A percentile compares a stretch with the other conserved stretches of the same genome.
Conservation (phyloP, 2,797 vertebrate genomes). For the Sebastiscus tertius region DNA sequence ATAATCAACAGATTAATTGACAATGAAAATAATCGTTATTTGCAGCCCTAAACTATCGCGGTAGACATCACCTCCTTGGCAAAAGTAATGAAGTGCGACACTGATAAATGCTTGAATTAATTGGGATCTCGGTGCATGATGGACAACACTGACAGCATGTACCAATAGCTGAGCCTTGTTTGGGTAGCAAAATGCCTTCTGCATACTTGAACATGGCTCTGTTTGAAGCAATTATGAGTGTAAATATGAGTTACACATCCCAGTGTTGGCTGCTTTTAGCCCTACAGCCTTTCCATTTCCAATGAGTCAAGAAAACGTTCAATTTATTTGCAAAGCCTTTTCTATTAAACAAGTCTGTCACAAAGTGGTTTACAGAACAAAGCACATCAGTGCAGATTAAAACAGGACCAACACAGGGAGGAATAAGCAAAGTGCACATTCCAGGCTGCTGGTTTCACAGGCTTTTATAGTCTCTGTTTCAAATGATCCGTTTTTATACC, state of each 20-base stretch:
- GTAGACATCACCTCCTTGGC: background rate
- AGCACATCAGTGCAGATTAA: background rate
- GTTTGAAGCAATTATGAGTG: constrained; percentile 52
- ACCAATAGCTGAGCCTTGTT: constrained; percentile 17
- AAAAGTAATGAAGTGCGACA: background rate
- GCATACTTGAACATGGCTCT: constrained; percentile 24
- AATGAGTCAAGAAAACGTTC: constrained; percentile 24
- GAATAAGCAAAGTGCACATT: background rate
- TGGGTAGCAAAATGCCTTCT: constrained; percentile 18
- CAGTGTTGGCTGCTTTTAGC: constrained; percentile 18
- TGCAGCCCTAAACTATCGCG: accelerated
- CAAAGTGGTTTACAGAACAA: constrained; percentile 35
- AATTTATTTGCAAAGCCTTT: constrained; percentile 33
- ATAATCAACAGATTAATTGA: no score
- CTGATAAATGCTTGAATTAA: background rate
- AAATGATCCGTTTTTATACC: background rate
- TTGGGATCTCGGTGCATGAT: background rate
- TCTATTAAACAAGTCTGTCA: constrained; percentile 28
- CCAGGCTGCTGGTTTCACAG: background rate
- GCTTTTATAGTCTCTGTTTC: background rate
- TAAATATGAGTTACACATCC: constrained; percentile 28
- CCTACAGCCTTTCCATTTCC: constrained; percentile 19
- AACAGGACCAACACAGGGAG: background rate
- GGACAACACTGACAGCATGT: constrained; percentile 9
- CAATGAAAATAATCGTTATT: no score